Base-by-base conservation (phyloP, 1,140 invertebrate species). In the Reticulitermes speratus region DNA sequence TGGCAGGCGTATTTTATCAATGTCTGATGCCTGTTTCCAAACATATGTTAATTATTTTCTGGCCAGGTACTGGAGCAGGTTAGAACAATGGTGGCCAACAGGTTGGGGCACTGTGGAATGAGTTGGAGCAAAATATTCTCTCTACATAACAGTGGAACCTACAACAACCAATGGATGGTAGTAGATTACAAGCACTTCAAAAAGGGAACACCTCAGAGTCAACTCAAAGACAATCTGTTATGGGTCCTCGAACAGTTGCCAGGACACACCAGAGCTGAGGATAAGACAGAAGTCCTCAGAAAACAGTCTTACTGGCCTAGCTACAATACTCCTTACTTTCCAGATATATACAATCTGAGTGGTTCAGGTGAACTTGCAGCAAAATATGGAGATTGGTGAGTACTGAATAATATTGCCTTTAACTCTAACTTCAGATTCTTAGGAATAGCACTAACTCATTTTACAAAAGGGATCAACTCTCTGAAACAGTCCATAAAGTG, bases 161-260 rank as follows among this genome's bases (percentile, higher is more conserved):
- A 96, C 91, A 97, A 96, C 89, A 96, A 97, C 89, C 95, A 96
- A 90, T 97, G 95, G 95, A 96, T 94, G 93, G 90, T 96, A 44
- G 90, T 96, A 6, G 94, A 96, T 90, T 95, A 95, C 89, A 94
- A 94, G 81, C 88, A 90, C 52, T 95, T 95, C 89, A 91, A 90
- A 84, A 92, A 93, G 7, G 91, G 91, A 45, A 88, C 89, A 21
- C 52, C 75, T 30, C 75, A 85, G 48, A 7, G 38, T 14, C 32
- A 81, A 38, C 89, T 92, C 25, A 88, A 90, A 30, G 88, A 90
- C 86, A 93, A 87, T 52, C 88, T 94, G n/a, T 89, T 95, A 0
- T 93, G 91, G 91, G 91, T 95, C 59, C 88, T 95, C 19, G 95
- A 95, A 90, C 95, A 95, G 90, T 90, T 95, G 65, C 95, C 95